A percentile compares a stretch with the other conserved stretches of the same genome.
phyloP scores from a whole-genome alignment of 2,888 invertebrate species.

The Pristionchus fissidentatus region DNA sequence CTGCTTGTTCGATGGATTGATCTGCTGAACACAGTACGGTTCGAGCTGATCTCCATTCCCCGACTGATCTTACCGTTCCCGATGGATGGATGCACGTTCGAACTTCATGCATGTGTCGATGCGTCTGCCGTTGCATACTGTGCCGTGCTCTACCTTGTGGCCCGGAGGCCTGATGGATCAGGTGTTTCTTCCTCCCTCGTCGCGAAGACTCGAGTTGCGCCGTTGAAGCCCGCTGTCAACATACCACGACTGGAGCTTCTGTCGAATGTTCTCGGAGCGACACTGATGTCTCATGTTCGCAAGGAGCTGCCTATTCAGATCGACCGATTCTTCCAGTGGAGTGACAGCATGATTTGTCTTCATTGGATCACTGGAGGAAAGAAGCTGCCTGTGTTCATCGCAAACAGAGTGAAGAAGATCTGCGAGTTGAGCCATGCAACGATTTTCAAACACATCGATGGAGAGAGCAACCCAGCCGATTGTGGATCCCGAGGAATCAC shows the following conservation, averaged over 20 bases:
- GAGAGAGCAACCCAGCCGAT: slow-evolving; percentile 15
- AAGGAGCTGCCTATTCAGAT: slow-evolving; percentile 9
- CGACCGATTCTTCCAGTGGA: slow-evolving; percentile 47
- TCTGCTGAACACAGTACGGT: too few relatives aligned
- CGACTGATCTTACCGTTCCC: neutral
- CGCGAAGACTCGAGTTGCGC: slow-evolving; percentile 6
- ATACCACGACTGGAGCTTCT: slow-evolving; percentile 48
- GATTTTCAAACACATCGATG: neutral
- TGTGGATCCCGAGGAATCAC: neutral
- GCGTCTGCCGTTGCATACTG: neutral
- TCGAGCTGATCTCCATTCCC: neutral
- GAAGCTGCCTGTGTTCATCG: neutral
- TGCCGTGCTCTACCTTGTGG: neutral
- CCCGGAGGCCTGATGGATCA: neutral
- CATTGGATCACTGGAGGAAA: neutral
- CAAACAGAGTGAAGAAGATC: neutral
- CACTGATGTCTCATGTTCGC: neutral
- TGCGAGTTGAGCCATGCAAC: neutral
- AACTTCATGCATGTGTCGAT: slow-evolving; percentile 35
- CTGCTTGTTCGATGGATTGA: too few relatives aligned
- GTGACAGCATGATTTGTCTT: slow-evolving; percentile 45
- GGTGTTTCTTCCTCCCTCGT: neutral
- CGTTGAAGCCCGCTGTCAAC: neutral
- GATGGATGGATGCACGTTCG: neutral
- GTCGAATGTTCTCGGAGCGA: slow-evolving; percentile 38